Evolutionary conservation across 2,797 vertebrate species (phyloP).

Genomic region (Oreonectes daqikongensis): DNA sequence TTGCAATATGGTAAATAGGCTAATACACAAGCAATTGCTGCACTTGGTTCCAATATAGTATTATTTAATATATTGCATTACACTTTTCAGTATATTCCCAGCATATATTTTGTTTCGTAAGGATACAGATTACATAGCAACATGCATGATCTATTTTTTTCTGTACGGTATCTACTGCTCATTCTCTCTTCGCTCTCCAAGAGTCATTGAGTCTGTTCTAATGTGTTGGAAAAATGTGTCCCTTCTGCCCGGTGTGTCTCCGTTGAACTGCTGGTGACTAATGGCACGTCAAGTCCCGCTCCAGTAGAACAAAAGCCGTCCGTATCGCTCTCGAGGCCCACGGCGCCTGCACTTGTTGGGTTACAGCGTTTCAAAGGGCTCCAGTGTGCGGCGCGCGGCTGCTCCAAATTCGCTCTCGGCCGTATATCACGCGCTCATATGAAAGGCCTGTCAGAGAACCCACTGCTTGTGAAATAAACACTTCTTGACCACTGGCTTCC

Average conservation of each 20-base stretch:
- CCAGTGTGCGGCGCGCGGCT: conserved; percentile 63
- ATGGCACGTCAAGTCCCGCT: conserved; percentile 68
- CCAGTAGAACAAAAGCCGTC: conserved; percentile 70
- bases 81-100: too few relatives aligned
- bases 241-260: conserved; percentile 47
- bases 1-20: too few relatives aligned
- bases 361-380: conserved; percentile 76
- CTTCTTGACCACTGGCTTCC: conserved; percentile 65
- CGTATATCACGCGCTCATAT: conserved; percentile 70
- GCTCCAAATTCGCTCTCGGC: conserved; percentile 64
- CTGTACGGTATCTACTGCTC: background rate
- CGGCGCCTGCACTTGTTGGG: conserved; percentile 71
- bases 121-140: too few relatives aligned
- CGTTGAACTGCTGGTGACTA: conserved; percentile 65
- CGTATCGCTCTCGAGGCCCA: conserved; percentile 66
- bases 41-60: too few relatives aligned
- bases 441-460: conserved; percentile 68
- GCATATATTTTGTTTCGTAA: too few relatives aligned
- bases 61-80: too few relatives aligned
- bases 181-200: background rate
- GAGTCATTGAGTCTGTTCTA: background rate
- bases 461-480: conserved; percentile 69
- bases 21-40: too few relatives aligned
- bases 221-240: conserved; percentile 44
- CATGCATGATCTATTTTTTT: background rate